Base-by-base conservation (phyloP, 1,140 invertebrate species). In the Nephila pilipes region DNA sequence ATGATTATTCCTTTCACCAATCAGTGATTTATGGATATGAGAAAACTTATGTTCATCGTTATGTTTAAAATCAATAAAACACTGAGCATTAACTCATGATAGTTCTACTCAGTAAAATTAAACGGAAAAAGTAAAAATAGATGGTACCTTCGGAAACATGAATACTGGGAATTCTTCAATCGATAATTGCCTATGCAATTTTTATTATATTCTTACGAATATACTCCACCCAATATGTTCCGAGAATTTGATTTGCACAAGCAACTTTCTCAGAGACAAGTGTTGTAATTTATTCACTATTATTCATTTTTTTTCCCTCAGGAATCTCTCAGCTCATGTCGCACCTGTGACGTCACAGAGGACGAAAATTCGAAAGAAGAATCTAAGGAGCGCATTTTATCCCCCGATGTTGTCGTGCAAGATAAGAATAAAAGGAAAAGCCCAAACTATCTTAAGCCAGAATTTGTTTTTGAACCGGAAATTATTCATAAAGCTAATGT, bases 401-500 rank as follows among this genome's bases (percentile, higher is more conserved):
- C 83, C 6, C 83, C 91, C 1, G 90, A 92, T 38, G 25, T 58
- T 38, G 63, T 38, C 1, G 54, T n/a, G 20, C 79, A 92, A 63
- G 90, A 92, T 8, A 92, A 75, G 38, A 29, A 29, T 20, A 4
- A 36, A 1, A 65, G 80, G 36, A 92, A 85, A 36, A 92, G 90
- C 32, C 80, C 90, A 14, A 36, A 29, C 14, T 92, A 32, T 55
- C 90, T 92, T 22, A 85, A 69, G n/a, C 90, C 90, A 22, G 90
- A 92, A 36, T 92, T 92, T 57, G 36, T 85, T 5, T 85, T 92
- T 85, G 90, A 92, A 58, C 90, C 90, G 1, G 90, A 92, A 32
- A 92, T 92, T 25, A 85, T 92, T 63, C 90, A 92, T 46, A 92
- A 85, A 69, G 90, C 90, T 22, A 92, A 92, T 69, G 90, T 92